Percentiles rank a stretch among this genome's conserved stretches.
Evolutionary conservation across 2,888 invertebrate species (phyloP).

Genomic region (Agriopis marginaria): DNA sequence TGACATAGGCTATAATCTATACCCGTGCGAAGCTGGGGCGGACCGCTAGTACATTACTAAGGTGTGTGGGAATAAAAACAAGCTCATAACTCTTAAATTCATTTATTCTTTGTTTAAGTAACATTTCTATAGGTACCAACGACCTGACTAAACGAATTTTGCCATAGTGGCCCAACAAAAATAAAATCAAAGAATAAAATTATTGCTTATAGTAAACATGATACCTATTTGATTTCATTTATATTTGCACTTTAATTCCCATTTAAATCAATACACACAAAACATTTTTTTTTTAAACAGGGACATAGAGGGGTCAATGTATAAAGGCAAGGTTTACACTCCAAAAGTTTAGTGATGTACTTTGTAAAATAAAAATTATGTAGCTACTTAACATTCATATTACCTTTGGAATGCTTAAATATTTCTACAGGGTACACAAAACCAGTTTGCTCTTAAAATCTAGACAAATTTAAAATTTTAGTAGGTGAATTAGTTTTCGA

Average conservation of each 20-base stretch:
- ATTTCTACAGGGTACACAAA: constrained; percentile 21
- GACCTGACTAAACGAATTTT: constrained; percentile 41
- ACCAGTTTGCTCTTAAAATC: constrained; percentile 5
- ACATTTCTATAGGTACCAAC: constrained; percentile 42
- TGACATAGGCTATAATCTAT: too few species aligned
- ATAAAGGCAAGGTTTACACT: constrained; percentile 14
- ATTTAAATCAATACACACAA: constrained; percentile 5
- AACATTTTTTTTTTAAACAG: background rate
- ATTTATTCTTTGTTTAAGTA: constrained; percentile 46
- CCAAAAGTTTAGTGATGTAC: constrained; percentile 26
- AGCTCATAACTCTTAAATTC: constrained; percentile 27
- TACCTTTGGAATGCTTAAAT: constrained; percentile 34
- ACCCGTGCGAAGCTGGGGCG: too few species aligned
- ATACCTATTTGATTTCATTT: constrained; percentile 9
- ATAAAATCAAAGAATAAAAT: constrained; percentile 36
- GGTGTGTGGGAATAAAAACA: constrained; percentile 1
- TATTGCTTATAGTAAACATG: constrained; percentile 29
- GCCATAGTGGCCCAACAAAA: constrained; percentile 39
- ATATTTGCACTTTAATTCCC: constrained; percentile 1
- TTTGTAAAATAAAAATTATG: constrained; percentile 14
- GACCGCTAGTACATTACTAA: background rate
- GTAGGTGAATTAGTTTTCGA: constrained; percentile 5
- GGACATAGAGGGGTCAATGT: background rate
- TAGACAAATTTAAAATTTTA: constrained; percentile 3
- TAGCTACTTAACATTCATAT: constrained; percentile 13